These are phyloP conservation scores for Mobula hypostoma DNA, from an alignment of 2,113 vertebrate species.

Conservation along the genomic window DNA sequence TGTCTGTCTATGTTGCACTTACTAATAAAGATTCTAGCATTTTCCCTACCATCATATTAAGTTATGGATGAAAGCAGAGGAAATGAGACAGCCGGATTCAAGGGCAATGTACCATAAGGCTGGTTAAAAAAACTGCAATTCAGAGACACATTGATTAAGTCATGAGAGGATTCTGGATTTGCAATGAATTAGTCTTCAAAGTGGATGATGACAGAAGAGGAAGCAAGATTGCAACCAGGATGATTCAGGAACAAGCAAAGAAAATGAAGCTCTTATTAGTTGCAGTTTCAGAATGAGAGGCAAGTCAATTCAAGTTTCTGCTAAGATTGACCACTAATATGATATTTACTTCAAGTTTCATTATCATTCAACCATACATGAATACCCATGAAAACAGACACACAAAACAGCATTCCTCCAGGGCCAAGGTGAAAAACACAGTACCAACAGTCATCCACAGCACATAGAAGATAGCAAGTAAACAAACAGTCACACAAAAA, in stretches of 20 bases:
- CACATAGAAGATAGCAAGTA: too few relatives aligned
- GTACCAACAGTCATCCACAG: too few relatives aligned
- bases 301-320: background rate
- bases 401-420: too few relatives aligned
- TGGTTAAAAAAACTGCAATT: background rate
- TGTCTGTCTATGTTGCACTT: too few relatives aligned
- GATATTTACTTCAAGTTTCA: too few relatives aligned
- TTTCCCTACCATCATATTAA: background rate
- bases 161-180: background rate
- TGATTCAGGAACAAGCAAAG: background rate
- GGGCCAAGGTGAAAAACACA: too few relatives aligned
- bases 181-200: background rate
- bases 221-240: background rate
- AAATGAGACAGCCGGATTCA: background rate
- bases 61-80: background rate
- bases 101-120: background rate
- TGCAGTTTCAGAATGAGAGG: background rate
- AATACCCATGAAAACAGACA: too few relatives aligned
- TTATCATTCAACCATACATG: too few relatives aligned
- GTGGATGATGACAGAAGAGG: constrained; percentile 1
- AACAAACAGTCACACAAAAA: too few relatives aligned
- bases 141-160: background rate
- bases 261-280: background rate
- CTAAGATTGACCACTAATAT: background rate
- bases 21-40: too few relatives aligned